Conservation (phyloP, 2,888 invertebrate species). For the Hydrotaea cyrtoneurina region DNA sequence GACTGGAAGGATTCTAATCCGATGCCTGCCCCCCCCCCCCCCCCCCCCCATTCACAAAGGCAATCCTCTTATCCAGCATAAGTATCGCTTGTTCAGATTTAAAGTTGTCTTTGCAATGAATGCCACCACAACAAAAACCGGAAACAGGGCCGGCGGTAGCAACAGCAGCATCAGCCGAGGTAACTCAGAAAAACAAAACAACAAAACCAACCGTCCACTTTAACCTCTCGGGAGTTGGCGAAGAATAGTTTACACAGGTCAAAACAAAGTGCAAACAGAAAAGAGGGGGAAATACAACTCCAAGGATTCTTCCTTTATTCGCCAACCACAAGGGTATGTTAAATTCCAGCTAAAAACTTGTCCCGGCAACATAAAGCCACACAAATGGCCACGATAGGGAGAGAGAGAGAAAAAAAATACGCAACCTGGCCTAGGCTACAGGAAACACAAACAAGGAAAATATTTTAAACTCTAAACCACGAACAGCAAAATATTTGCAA, state of each 20-base stretch:
- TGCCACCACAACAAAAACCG: constrained; percentile 4
- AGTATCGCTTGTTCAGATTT: constrained; percentile 38
- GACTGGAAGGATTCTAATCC: background rate
- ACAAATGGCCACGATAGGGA: background rate
- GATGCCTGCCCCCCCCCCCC: background rate
- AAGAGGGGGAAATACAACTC: background rate
- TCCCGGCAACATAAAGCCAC: background rate
- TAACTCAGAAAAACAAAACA: background rate
- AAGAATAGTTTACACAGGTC: constrained; percentile 63
- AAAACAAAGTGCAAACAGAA: constrained; percentile 60
- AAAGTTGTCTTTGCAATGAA: constrained; percentile 25
- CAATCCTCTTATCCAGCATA: constrained; percentile 30
- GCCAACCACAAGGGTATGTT: constrained; percentile 36
- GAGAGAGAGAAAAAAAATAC: background rate
- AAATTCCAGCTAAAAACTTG: constrained; percentile 30
- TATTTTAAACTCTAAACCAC: constrained; percentile 34
- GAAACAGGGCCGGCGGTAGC: background rate
- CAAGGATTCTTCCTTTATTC: background rate
- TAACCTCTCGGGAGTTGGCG: constrained; percentile 54
- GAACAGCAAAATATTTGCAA: constrained; percentile 35
- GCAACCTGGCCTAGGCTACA: constrained; percentile 29
- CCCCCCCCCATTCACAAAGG: background rate
- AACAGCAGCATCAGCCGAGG: background rate
- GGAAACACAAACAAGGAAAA: constrained; percentile 37
- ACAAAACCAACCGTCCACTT: background rate